Evolutionary conservation across 2,797 vertebrate genomes (phyloP).

Genomic region (Dryobates pubescens): DNA sequence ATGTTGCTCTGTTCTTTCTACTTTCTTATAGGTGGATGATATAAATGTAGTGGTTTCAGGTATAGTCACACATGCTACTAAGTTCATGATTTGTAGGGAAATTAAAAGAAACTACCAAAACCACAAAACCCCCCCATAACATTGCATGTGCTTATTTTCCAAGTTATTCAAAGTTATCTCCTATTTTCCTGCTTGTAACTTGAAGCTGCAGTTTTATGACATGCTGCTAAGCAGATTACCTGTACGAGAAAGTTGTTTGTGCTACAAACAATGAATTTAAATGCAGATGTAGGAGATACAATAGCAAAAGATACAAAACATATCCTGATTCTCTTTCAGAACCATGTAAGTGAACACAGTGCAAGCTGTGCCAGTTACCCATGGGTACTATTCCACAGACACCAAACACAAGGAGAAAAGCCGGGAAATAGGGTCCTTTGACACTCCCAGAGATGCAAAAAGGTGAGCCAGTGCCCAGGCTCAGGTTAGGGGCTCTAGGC

Average conservation of each 20-base stretch:
- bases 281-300: background rate
- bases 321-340: background rate
- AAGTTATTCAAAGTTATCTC: background rate
- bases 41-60: background rate
- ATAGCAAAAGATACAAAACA: background rate
- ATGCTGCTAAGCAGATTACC: background rate
- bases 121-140: no score
- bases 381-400: no score
- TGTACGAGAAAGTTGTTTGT: background rate
- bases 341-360: no score
- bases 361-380: background rate
- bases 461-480: background rate
- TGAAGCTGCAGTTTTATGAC: background rate
- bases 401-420: background rate
- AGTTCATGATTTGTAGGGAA: background rate
- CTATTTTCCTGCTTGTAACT: background rate
- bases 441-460: background rate
- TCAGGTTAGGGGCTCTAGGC: background rate
- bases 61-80: background rate
- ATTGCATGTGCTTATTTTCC: background rate
- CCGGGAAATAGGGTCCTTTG: background rate
- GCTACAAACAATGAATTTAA: accelerated
- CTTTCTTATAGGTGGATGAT: background rate
- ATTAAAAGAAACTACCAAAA: background rate
- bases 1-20: background rate